Base-by-base conservation (phyloP, 2,113 vertebrate species). In the Verasper variegatus region DNA sequence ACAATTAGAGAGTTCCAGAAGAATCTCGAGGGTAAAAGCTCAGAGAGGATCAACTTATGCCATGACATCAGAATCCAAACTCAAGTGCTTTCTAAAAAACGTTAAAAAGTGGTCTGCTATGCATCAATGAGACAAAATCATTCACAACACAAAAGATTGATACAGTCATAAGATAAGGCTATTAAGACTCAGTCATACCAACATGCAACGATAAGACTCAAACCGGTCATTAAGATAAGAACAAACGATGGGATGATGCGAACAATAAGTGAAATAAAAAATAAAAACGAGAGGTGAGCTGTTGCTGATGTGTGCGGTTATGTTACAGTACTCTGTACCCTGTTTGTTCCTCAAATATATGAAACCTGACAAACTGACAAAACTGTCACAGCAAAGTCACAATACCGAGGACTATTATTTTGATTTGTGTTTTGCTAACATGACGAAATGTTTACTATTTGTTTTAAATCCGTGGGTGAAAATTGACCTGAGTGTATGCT, bases 321-420 rank as follows among this genome's bases (percentile, higher is more conserved):
- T 80, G 81, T 85, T 92, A 94, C 91, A 94, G 92, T 93, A 92
- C 85, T 81, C 52, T 90, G 84, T 91, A 94, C 92, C 93, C 93
- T 93, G 93, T 94, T 89, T 88, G 87, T 85, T 92, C 89, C 88
- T 89, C 88, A 86, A 72, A 84, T 86, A 80, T 77, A 67, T 76
- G 60, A 80, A 90, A 86, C 80, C 83, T 84, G 84, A 84, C 82
- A 80, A 83, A 85, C 68, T 23, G 74, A 78, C 61, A 71, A 26
- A 20, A 62, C 17, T 56, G 71, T 84, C 73, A 87, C 77, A 80
- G 78, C 70, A 74, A 73, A 77, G 67, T 83, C 81, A 59, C 54
- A 86, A 81, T 71, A 85, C 63, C 23, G 83, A 88, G 83, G 83
- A 83, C 10, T 78, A 27, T 65, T 40, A 58, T 65, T 77, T 71